phyloP scores from a whole-genome alignment of 2,797 vertebrate species.

The Natrix natrix region DNA sequence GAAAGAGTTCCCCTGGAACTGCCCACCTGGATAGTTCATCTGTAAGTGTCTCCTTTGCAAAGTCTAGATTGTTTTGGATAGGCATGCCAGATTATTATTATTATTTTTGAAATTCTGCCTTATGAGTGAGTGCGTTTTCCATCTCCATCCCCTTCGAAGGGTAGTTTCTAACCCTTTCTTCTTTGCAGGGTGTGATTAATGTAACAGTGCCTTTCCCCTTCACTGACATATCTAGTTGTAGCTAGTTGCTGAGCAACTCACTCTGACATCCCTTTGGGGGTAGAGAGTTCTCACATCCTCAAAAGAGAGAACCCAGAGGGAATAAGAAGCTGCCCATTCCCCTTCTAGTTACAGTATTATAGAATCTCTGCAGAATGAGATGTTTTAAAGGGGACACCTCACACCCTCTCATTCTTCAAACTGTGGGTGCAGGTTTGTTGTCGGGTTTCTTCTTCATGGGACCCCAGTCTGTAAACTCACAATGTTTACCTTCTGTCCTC shows the following conservation, averaged over 20 bases:
- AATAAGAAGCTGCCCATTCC: not conserved
- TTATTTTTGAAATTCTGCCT: not conserved
- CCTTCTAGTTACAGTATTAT: not conserved
- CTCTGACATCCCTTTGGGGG: conserved; percentile 26
- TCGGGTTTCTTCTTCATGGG: not conserved
- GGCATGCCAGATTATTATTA: not conserved
- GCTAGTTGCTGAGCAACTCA: conserved; percentile 35
- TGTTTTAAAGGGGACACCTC: not conserved
- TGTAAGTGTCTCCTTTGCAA: conserved; percentile 74
- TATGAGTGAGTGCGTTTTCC: not conserved
- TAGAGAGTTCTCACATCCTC: conserved; percentile 24
- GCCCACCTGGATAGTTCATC: conserved; percentile 79
- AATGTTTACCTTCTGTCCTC: not conserved
- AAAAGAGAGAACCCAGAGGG: not conserved
- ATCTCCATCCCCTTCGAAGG: not conserved
- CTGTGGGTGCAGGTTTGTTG: too few relatives aligned
- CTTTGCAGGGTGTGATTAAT: conserved; percentile 5
- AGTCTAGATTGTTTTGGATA: not conserved
- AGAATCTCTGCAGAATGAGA: not conserved
- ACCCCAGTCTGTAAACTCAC: too few relatives aligned
- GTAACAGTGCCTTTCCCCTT: not conserved
- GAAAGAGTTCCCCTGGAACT: conserved; percentile 78
- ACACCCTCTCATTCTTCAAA: not conserved
- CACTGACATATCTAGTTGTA: conserved; percentile 10
- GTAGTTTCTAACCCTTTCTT: not conserved